Conservation (phyloP, 2,797 vertebrate genomes). For the Otus scops region DNA sequence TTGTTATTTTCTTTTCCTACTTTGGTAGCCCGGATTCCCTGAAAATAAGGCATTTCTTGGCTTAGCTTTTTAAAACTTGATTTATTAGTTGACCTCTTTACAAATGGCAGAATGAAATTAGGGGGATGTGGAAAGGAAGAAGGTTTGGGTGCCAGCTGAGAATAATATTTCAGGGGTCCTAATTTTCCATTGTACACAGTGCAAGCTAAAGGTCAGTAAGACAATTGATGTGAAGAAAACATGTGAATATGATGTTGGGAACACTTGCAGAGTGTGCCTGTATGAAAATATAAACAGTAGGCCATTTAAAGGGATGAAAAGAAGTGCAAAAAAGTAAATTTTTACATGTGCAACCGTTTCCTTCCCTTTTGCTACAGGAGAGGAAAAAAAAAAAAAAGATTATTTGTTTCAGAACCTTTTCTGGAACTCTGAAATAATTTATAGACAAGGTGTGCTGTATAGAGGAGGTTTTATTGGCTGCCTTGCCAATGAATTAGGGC, state of each 20-base stretch:
- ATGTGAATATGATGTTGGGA: background rate
- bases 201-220: background rate
- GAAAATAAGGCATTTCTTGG: background rate
- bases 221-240: background rate
- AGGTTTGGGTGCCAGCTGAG: background rate
- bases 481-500: conserved; percentile 2
- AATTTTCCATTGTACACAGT: background rate
- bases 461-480: background rate
- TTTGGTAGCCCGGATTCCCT: background rate
- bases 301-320: background rate
- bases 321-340: background rate
- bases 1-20: background rate
- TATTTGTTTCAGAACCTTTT: background rate
- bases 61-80: background rate
- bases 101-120: background rate
- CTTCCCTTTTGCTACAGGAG: background rate
- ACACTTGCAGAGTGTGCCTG: background rate
- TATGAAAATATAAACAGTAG: background rate
- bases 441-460: background rate
- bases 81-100: background rate
- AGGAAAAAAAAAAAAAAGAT: background rate
- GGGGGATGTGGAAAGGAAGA: background rate
- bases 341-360: background rate
- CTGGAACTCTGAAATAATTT: background rate
- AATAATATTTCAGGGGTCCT: background rate